A percentile compares a stretch with the other conserved stretches of the same genome.
Evolutionary conservation across 1,140 invertebrate genomes (phyloP).

Genomic region (Bombus cullumanus): DNA sequence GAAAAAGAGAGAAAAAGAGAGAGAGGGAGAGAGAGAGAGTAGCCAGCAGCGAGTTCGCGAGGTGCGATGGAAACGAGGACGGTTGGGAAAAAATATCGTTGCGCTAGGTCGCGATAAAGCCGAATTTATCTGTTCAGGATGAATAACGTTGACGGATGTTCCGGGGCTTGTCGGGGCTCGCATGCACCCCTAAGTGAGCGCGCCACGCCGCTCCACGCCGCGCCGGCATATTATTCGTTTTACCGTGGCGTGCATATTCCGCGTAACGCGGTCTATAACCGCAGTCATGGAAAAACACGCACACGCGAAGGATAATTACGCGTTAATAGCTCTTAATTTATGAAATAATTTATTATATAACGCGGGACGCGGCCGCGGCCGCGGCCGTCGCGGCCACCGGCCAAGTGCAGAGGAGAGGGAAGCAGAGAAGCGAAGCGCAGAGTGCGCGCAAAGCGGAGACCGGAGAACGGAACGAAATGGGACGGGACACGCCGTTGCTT

Average conservation of each 20-base stretch:
- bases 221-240: constrained; percentile 52
- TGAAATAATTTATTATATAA: constrained; percentile 76
- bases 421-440: too few species aligned
- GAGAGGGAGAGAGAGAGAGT: background rate
- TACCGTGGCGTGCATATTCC: constrained; percentile 56
- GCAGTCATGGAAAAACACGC: constrained; percentile 72
- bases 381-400: constrained; percentile 15
- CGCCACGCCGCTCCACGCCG: background rate
- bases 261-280: constrained; percentile 68
- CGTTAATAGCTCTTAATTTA: constrained; percentile 75
- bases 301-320: constrained; percentile 70
- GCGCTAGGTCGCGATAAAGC: constrained; percentile 25
- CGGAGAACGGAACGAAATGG: too few species aligned
- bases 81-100: constrained; percentile 17
- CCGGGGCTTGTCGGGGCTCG: constrained; percentile 6
- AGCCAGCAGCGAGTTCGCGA: background rate
- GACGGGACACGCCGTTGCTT: too few species aligned
- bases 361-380: constrained; percentile 51
- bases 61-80: background rate
- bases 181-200: constrained; percentile 38
- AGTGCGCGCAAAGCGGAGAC: background rate
- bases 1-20: background rate
- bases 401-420: background rate
- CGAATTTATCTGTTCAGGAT: constrained; percentile 50
- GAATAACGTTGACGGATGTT: constrained; percentile 51